These are phyloP conservation scores for Cepaea nemoralis DNA, from an alignment of 1,140 invertebrate genomes.

Conservation along the genomic window DNA sequence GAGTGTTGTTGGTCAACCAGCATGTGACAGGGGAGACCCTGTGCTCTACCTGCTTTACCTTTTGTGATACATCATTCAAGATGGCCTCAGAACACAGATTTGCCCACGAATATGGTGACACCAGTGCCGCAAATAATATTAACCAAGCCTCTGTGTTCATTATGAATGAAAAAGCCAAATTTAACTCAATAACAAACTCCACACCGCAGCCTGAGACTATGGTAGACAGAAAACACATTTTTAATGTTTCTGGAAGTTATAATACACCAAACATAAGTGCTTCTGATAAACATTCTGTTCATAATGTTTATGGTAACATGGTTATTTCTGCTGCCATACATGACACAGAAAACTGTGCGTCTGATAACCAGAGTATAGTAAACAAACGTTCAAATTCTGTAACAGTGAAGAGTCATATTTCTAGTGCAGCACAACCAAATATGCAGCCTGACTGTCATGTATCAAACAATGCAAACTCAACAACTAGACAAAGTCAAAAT, in stretches of 20 bases:
- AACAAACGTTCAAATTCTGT: too few species aligned
- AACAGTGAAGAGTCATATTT: too few species aligned
- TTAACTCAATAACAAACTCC: background rate
- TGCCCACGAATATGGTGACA: conserved; percentile 66
- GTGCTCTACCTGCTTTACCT: conserved; percentile 57
- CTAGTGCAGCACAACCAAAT: background rate
- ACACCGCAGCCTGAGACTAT: background rate
- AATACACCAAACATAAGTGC: background rate
- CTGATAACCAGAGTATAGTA: too few species aligned
- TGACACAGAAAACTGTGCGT: background rate
- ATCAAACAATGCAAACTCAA: background rate
- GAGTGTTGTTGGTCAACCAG: conserved; percentile 12
- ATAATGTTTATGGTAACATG: too few species aligned
- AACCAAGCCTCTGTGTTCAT: background rate
- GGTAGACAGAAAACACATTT: background rate
- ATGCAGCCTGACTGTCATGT: background rate
- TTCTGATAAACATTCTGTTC: background rate
- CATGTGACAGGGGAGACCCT: conserved; percentile 41
- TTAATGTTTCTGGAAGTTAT: background rate
- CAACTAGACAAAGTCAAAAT: background rate
- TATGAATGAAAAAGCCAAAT: background rate
- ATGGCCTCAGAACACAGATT: conserved; percentile 62
- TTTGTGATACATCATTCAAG: conserved; percentile 60
- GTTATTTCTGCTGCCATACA: background rate
- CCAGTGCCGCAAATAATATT: background rate